phyloP scores from a whole-genome alignment of 2,113 vertebrate species.

The Picathartes gymnocephalus region DNA sequence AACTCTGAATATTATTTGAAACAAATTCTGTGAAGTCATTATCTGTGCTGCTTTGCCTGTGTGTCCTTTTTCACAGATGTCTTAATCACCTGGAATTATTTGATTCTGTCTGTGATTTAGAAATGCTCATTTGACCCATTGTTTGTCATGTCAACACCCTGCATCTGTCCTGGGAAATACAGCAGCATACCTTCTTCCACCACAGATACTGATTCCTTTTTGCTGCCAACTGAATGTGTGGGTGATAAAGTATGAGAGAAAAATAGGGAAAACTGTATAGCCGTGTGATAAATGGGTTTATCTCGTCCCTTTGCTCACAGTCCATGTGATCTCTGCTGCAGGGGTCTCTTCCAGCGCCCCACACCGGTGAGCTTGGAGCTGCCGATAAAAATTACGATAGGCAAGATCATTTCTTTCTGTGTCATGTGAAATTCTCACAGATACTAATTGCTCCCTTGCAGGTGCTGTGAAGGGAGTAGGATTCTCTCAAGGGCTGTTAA shows the following conservation, averaged over 20 bases:
- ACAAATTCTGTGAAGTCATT: not conserved
- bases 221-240: not conserved
- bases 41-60: not conserved
- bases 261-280: not conserved
- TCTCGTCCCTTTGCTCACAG: not conserved
- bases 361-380: not conserved
- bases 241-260: not conserved
- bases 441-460: not conserved
- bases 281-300: not conserved
- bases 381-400: not conserved
- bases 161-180: not conserved
- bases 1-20: not conserved
- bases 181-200: not conserved
- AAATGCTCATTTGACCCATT: not conserved
- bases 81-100: not conserved
- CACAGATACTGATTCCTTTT: not conserved
- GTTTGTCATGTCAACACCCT: not conserved
- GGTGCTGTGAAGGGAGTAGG: not conserved
- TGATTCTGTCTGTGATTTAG: not conserved
- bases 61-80: not conserved
- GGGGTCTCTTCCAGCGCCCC: not conserved
- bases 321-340: not conserved
- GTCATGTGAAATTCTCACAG: not conserved
- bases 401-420: not conserved
- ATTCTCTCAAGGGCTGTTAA: not conserved